Evolutionary conservation across 2,113 vertebrate genomes (phyloP).

Genomic region (Oxyura jamaicensis): DNA sequence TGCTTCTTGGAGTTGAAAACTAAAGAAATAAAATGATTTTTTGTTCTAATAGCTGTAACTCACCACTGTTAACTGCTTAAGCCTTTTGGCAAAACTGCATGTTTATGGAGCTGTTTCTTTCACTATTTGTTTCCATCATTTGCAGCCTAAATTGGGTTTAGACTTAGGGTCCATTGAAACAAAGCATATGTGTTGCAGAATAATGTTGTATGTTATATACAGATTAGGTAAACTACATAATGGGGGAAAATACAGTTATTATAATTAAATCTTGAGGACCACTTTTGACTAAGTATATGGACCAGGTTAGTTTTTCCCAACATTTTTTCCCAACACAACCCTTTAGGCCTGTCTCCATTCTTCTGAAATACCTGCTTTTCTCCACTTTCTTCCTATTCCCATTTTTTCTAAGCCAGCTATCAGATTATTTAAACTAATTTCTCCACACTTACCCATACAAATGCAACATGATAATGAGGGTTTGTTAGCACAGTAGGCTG

Average conservation of each 20-base stretch:
- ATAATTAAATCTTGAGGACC: background rate
- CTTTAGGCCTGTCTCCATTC: background rate
- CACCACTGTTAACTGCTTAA: background rate
- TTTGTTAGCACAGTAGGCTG: background rate
- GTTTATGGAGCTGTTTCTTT: background rate
- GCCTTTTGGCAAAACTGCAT: background rate
- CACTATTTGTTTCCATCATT: background rate
- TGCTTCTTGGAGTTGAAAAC: background rate
- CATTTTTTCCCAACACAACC: background rate
- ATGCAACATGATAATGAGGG: background rate
- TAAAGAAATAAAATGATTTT: background rate
- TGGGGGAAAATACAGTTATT: background rate
- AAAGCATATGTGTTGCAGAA: background rate
- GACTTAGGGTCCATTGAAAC: background rate
- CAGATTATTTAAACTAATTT: background rate
- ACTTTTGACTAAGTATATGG: background rate
- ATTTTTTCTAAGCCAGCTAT: background rate
- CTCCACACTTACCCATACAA: background rate
- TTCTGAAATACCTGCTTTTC: background rate
- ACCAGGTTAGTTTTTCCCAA: background rate
- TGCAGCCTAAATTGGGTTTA: background rate
- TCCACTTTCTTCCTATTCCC: background rate
- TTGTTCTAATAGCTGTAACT: background rate
- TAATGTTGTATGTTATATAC: background rate
- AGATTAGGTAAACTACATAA: background rate